phyloP scores from a whole-genome alignment of 2,797 vertebrate genomes.

The Moxostoma hubbsi region DNA sequence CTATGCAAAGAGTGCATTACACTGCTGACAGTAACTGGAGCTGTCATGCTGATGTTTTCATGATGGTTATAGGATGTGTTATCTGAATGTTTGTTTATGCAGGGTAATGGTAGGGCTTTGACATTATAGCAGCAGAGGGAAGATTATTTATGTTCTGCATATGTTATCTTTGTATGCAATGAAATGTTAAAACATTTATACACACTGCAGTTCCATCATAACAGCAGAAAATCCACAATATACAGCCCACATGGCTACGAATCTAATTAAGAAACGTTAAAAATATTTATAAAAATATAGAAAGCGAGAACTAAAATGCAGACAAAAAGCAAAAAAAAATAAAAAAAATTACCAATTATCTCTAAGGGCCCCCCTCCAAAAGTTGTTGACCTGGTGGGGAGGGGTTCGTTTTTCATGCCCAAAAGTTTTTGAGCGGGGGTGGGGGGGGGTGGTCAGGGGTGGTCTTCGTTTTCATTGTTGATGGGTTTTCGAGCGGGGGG shows the following conservation, averaged over 20 bases:
- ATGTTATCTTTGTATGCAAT: not conserved
- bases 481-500: too few relatives aligned
- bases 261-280: not conserved
- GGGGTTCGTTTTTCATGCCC: too few relatives aligned
- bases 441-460: too few relatives aligned
- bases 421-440: too few relatives aligned
- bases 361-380: too few relatives aligned
- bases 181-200: not conserved
- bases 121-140: not conserved
- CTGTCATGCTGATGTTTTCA: conserved; percentile 22
- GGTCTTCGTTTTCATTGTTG: too few relatives aligned
- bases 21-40: conserved; percentile 33
- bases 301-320: conserved; percentile 6
- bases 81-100: conserved; percentile 15
- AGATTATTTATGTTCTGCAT: not conserved
- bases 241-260: conserved; percentile 7
- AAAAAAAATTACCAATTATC: too few relatives aligned
- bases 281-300: not conserved
- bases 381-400: too few relatives aligned
- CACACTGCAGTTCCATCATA: not conserved
- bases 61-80: conserved; percentile 21
- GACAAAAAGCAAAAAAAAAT: not conserved
- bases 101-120: not conserved
- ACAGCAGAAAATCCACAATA: not conserved
- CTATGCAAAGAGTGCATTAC: conserved; percentile 2